Evolutionary conservation across 2,797 vertebrate genomes (phyloP).

Genomic region (Cygnus olor): DNA sequence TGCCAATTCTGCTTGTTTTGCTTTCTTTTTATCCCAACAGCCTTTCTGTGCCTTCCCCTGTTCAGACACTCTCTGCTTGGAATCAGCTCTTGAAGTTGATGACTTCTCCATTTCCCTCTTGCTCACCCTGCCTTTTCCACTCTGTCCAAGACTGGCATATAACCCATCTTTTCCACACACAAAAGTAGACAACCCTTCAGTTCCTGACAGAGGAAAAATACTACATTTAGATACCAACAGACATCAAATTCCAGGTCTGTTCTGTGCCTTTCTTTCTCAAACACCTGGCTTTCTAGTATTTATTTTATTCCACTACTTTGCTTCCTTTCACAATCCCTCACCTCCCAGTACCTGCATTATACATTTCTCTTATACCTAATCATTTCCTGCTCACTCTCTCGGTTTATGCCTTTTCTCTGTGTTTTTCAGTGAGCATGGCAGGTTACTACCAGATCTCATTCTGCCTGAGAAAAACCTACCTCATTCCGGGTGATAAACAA

Average conservation of each 20-base stretch:
- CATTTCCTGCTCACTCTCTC: not conserved
- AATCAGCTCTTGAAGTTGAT: not conserved
- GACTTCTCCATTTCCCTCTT: not conserved
- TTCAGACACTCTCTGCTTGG: not conserved
- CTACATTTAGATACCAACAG: constrained; percentile 4
- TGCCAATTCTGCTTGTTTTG: not conserved
- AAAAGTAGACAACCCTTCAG: not conserved
- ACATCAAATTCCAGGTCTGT: not conserved
- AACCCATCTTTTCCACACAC: not conserved
- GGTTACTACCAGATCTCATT: not conserved
- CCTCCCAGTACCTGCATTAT: not conserved
- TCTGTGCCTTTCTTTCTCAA: not conserved
- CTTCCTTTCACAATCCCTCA: not conserved
- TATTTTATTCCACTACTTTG: constrained; percentile 14
- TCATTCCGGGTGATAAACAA: not conserved
- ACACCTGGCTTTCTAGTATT: not conserved
- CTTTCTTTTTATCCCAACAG: not conserved
- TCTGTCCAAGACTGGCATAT: not conserved
- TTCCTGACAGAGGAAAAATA: not conserved
- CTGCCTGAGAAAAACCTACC: not conserved
- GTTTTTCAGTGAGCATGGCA: not conserved
- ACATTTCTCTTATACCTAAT: not conserved
- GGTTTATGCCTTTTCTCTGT: not conserved
- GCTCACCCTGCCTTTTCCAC: not conserved
- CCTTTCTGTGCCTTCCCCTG: not conserved